Evolutionary conservation across 2,888 invertebrate species (phyloP), one percentile per base, ranked within the genome.

Genomic region (Drosophila sordidula): DNA sequence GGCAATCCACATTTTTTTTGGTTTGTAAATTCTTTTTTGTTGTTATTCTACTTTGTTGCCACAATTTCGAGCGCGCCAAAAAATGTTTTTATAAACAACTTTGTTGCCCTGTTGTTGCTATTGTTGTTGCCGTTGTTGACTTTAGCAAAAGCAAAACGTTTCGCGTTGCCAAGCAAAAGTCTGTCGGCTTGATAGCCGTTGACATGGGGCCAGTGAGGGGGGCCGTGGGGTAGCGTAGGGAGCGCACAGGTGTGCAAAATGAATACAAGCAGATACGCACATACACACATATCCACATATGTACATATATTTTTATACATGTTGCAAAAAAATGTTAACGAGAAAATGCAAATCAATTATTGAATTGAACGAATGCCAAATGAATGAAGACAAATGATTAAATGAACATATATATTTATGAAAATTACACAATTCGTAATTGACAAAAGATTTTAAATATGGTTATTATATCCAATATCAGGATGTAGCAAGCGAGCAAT

Each of bases 81-180:
- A 70, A 46, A 39, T 41, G 39, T 49, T 76, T 64, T 71, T 76
- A 76, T 71, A 75, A 77, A 75, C 75, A 75, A 72, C 59, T 68
- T 72, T 67, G 68, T 72, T 74, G 76, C 45, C 49, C 54, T 42
- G 56, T 62, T 62, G 58, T 55, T 47, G 56, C 47, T 55, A 42
- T 69, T 66, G 34, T 29, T 41, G n/a, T 32, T 49, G 18, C 16
- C 39, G n/a, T 47, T 39, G 38, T 38, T 42, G 42, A 2, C 55
- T 29, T 25, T 29, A 14, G 14, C 47, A 34, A 12, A 46, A 46
- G 51, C 51, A 51, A 46, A 74, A 62, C 50, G 58, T 62, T 76
- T 63, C n/a, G 42, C 78, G 81, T 87, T 82, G 81, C 87, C 81
- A 82, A 57, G 81, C 81, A 70, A 72, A 80, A 66, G 64, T 76